Conservation (phyloP, 1,140 invertebrate genomes). For the Polypedilum pembai region DNA sequence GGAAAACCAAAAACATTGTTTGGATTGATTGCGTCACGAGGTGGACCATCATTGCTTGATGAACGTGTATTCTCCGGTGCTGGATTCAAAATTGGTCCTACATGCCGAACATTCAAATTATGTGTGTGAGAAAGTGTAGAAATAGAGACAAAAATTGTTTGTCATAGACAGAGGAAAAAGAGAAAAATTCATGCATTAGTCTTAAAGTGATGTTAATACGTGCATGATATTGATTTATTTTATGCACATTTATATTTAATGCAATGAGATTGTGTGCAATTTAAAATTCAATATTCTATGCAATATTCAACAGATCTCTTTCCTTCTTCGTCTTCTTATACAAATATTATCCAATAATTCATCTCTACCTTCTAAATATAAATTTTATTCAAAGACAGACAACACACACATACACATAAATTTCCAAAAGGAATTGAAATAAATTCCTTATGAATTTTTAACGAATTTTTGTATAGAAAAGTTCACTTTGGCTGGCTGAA, state of each 20-base stretch:
- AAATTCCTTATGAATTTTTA: too few relatives aligned
- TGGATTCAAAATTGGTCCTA: conserved; percentile 42
- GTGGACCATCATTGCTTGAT: conserved; percentile 33
- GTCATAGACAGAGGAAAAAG: neutral
- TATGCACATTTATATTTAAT: too few relatives aligned
- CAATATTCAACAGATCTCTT: conserved; percentile 17
- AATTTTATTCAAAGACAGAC: too few relatives aligned
- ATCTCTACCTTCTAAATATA: neutral
- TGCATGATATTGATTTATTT: too few relatives aligned
- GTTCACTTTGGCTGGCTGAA: too few relatives aligned
- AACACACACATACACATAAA: too few relatives aligned
- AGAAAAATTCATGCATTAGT: conserved; percentile 18
- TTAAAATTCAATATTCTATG: too few relatives aligned
- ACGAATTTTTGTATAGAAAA: too few relatives aligned
- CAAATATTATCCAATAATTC: conserved; percentile 13
- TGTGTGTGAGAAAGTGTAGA: neutral
- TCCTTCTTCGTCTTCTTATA: neutral
- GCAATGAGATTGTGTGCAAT: too few relatives aligned
- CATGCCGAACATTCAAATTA: neutral
- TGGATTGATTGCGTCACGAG: conserved; percentile 36
- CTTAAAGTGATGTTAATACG: neutral
- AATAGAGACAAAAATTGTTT: neutral
- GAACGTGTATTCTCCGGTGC: conserved; percentile 42
- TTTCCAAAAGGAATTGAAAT: too few relatives aligned
- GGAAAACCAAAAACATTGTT: conserved; percentile 43